Conservation (phyloP, 2,888 invertebrate species). For the Hydropsyche betteni region DNA sequence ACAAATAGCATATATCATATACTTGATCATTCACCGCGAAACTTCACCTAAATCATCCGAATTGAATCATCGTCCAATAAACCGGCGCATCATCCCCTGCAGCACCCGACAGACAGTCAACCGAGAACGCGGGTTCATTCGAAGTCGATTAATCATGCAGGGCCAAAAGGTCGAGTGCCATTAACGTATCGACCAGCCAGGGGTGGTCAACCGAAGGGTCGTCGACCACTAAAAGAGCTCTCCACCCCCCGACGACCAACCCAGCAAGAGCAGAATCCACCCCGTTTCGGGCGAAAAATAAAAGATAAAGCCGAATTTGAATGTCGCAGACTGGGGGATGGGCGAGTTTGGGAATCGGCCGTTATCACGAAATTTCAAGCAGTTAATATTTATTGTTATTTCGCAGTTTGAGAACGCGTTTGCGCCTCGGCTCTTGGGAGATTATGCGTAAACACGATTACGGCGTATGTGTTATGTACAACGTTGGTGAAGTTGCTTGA, state of each 20-base stretch:
- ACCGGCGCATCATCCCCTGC: no score
- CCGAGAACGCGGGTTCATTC: neutral
- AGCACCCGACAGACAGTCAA: neutral
- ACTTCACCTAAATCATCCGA: no score
- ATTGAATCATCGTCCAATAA: no score
- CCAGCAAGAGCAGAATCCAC: no score
- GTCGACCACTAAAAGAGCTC: neutral
- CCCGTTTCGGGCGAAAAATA: no score
- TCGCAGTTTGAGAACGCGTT: constrained; percentile 3
- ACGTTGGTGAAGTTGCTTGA: no score
- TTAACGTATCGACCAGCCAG: constrained; percentile 21
- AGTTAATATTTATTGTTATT: constrained; percentile 10
- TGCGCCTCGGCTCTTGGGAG: neutral
- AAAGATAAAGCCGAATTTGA: neutral
- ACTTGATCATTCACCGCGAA: no score
- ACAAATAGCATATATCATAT: no score
- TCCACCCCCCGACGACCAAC: no score
- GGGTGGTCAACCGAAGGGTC: constrained; percentile 28
- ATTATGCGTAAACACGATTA: constrained; percentile 32
- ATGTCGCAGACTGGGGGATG: neutral
- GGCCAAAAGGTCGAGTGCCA: constrained; percentile 20
- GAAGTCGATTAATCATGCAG: constrained; percentile 20
- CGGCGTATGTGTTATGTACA: neutral
- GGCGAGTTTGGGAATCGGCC: neutral
- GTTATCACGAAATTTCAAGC: neutral